Conservation (phyloP, 2,888 invertebrate genomes). For the Eucera pruinosa region DNA sequence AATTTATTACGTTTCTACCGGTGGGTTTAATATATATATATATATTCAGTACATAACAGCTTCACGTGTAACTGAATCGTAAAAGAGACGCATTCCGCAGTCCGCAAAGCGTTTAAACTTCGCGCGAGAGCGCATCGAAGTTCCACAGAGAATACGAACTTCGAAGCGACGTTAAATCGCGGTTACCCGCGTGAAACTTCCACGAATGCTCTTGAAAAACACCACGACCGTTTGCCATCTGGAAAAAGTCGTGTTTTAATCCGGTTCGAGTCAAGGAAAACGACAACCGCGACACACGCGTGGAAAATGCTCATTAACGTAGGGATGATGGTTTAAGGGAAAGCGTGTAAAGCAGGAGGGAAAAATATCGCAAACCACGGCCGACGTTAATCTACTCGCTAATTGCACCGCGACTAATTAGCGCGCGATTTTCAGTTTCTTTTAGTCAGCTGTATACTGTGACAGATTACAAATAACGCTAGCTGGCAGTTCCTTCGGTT, state of each 20-base stretch:
- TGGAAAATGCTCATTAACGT: slow-evolving; percentile 37
- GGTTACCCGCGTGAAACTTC: neutral
- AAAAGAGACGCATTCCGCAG: too few relatives aligned
- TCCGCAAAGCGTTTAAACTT: too few relatives aligned
- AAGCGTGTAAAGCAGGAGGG: neutral
- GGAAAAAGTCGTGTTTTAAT: neutral
- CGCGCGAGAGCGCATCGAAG: too few relatives aligned
- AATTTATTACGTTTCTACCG: too few relatives aligned
- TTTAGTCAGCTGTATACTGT: slow-evolving; percentile 21
- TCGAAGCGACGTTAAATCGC: too few relatives aligned
- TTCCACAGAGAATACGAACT: too few relatives aligned
- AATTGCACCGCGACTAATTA: slow-evolving; percentile 67
- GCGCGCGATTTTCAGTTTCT: slow-evolving; percentile 54
- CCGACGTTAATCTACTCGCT: slow-evolving; percentile 51
- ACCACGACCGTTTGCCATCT: neutral
- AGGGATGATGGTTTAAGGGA: too few relatives aligned
- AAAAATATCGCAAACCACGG: slow-evolving; percentile 48
- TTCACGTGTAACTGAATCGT: too few relatives aligned
- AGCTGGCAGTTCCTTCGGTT: slow-evolving; percentile 8
- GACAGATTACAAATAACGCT: neutral
- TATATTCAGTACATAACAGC: too few relatives aligned
- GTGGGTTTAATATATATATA: too few relatives aligned
- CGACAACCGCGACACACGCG: neutral
- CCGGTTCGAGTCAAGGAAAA: slow-evolving; percentile 2
- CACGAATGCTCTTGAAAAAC: too few relatives aligned